Evolutionary conservation across 2,113 vertebrate genomes (phyloP).

Genomic region (Ia io): DNA sequence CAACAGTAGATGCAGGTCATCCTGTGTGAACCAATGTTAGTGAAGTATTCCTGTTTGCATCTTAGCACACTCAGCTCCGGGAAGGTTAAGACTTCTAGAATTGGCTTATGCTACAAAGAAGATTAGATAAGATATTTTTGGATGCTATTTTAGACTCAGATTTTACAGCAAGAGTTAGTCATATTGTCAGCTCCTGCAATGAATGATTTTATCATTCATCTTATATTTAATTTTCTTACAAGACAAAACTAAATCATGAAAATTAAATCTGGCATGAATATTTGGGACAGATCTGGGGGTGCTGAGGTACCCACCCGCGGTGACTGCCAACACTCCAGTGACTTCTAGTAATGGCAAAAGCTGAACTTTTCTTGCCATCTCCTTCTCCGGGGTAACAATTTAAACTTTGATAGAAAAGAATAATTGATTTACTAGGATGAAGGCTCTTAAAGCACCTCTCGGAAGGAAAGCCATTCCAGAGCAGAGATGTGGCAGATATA

Average conservation of each 20-base stretch:
- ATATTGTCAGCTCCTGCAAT: neutral
- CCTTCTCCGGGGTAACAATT: neutral
- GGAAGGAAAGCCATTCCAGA: neutral
- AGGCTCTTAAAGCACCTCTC: neutral
- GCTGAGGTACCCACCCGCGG: rapidly evolving
- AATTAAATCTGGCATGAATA: neutral
- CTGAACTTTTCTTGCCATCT: neutral
- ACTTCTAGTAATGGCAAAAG: neutral
- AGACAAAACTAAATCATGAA: conserved; percentile 1
- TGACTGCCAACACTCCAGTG: too few relatives aligned
- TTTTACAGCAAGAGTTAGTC: neutral
- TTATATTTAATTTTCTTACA: neutral
- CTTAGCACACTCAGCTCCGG: neutral
- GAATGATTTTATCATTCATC: neutral
- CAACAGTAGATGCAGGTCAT: neutral
- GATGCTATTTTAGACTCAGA: conserved; percentile 56
- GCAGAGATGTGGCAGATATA: neutral
- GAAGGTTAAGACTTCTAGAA: conserved; percentile 47
- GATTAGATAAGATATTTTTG: neutral
- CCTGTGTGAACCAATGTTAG: neutral
- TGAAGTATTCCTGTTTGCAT: neutral
- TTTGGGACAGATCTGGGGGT: neutral
- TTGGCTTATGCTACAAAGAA: conserved; percentile 52
- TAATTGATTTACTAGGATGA: neutral
- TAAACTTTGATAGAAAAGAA: neutral